phyloP scores from a whole-genome alignment of 2,888 invertebrate species.

The Clanis bilineata region DNA sequence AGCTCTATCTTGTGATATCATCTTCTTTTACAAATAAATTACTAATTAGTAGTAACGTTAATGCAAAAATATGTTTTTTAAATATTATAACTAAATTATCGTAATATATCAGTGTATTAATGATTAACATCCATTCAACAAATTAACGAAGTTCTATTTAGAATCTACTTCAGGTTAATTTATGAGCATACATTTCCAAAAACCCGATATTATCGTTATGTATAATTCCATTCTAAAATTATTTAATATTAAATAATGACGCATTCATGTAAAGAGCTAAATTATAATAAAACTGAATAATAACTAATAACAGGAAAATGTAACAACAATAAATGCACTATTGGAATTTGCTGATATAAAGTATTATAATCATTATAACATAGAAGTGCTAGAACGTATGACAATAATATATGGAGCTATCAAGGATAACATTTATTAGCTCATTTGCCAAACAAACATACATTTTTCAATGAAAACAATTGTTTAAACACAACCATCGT shows the following conservation, averaged over 20 bases:
- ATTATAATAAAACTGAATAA: background rate
- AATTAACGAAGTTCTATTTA: background rate
- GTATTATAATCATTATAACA: background rate
- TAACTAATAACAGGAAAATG: background rate
- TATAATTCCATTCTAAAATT: background rate
- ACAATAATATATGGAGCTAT: background rate
- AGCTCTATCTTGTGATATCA: background rate
- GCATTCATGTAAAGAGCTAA: background rate
- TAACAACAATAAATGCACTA: background rate
- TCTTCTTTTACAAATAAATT: background rate
- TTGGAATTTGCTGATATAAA: background rate
- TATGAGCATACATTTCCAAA: background rate
- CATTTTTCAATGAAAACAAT: constrained; percentile 27
- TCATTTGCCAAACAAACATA: constrained; percentile 10
- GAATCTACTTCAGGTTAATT: background rate
- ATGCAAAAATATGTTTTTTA: background rate
- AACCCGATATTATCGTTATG: background rate
- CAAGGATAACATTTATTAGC: background rate
- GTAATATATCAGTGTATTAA: too few relatives aligned
- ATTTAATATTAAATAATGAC: background rate
- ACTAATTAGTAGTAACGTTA: background rate
- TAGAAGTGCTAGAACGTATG: background rate
- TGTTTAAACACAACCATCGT: constrained; percentile 28
- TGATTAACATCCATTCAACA: too few relatives aligned
- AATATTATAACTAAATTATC: too few relatives aligned